phyloP scores from a whole-genome alignment of 1,140 invertebrate genomes.

The Drosophila rufa region DNA sequence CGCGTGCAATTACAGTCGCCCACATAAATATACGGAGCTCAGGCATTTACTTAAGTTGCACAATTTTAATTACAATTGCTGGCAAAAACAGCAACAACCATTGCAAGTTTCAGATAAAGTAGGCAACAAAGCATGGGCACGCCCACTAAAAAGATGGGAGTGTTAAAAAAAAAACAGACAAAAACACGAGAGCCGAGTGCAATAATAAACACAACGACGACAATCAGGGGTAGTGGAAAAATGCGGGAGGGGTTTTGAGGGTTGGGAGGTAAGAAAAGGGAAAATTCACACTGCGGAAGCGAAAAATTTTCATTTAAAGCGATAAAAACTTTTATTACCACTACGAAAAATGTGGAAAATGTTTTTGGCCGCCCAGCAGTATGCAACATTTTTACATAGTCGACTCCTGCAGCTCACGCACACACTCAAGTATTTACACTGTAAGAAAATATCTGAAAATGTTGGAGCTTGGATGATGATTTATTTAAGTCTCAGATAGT shows the following conservation, averaged over 20 bases:
- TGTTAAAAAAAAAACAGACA: constrained; percentile 10
- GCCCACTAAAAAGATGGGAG: constrained; percentile 40
- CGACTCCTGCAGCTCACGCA: constrained; percentile 16
- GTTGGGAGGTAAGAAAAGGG: constrained; percentile 8
- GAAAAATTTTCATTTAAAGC: constrained; percentile 64
- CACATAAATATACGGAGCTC: constrained; percentile 58
- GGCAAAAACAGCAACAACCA: constrained; percentile 9
- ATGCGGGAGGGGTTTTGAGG: not conserved
- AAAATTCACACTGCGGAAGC: constrained; percentile 54
- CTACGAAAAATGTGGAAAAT: constrained; percentile 61
- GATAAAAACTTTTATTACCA: constrained; percentile 78
- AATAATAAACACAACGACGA: constrained; percentile 45
- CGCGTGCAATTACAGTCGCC: constrained; percentile 51
- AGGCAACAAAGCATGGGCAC: constrained; percentile 31
- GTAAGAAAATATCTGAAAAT: not conserved
- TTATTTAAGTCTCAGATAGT: not conserved
- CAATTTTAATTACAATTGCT: constrained; percentile 70
- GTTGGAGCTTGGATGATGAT: not conserved
- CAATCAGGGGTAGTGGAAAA: not conserved
- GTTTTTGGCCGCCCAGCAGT: constrained; percentile 44
- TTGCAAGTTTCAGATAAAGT: constrained; percentile 1
- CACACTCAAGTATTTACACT: constrained; percentile 7
- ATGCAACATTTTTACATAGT: constrained; percentile 57
- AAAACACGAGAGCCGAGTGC: constrained; percentile 8
- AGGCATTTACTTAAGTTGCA: constrained; percentile 55